Base-by-base conservation (phyloP, 2,113 vertebrate species). In the Syrmaticus mikado region DNA sequence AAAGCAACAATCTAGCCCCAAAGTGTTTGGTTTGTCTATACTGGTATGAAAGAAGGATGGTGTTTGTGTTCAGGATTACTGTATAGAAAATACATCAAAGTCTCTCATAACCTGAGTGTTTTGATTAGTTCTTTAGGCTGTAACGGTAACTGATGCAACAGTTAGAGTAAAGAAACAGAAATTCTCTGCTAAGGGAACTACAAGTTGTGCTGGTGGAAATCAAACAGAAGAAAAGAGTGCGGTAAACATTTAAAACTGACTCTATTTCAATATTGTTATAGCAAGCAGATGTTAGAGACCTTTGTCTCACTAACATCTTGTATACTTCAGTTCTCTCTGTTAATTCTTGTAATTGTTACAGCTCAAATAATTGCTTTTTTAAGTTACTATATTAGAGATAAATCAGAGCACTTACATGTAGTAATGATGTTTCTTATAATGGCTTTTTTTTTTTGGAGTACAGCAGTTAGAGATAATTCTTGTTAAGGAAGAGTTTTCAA, bases 1-100 rank as follows among this genome's bases (percentile, higher is more conserved):
- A 66, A 18, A 62, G 30, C 20, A 43, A 0, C 68, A 48, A 1
- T 17, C 4, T 5, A n/a, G 1, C 7, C 46, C 45, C 7, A 36
- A 89, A 55, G 5, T 13, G 27, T 32, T 25, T 50, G 60, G 11
- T 5, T 73, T 28, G 38, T 55, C 60, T 32, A 34, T 8, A 11
- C 36, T 19, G 52, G 53, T 72, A 41, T 5, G 21, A 11, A 71
- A 62, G 38, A 25, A 40, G 25, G 17, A 3, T 16, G 15, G 16
- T 40, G 46, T 25, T 71, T 11, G 30, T 64, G 27, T 43, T 4
- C 50, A 27, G 48, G 50, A 21, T 21, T n/a, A 46, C 7, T 60
- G 22, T 40, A 6, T 11, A 34, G 48, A 11, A 6, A 48, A 11
- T 48, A 48, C 46, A 25, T 52, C 46, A 48, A 46, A 46, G 46